Conservation (phyloP, 2,888 invertebrate genomes). For the Temnothorax rugatulus region DNA sequence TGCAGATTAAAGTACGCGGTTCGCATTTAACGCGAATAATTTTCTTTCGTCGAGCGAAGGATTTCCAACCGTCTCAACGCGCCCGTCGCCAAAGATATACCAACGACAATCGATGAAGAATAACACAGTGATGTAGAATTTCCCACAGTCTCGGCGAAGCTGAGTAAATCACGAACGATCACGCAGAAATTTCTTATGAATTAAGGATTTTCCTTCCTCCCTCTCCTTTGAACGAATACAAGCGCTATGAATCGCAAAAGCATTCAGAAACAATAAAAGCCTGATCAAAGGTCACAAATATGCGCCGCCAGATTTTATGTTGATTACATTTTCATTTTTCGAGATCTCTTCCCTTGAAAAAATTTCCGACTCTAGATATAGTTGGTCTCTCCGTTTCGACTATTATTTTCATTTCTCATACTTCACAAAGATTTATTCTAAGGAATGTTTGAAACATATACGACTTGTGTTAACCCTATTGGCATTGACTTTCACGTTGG, state of each 20-base stretch:
- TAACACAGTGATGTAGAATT: conserved; percentile 23
- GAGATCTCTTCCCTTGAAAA: not conserved
- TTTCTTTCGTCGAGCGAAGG: conserved; percentile 30
- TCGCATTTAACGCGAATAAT: conserved; percentile 46
- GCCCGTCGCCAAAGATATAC: conserved; percentile 3
- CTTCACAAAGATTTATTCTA: conserved; percentile 12
- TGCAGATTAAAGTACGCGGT: conserved; percentile 48
- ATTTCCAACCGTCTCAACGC: not conserved
- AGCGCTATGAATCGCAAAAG: not conserved
- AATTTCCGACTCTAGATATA: not conserved
- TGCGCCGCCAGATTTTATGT: not conserved
- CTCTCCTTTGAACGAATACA: not conserved
- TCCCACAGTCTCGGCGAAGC: conserved; percentile 16
- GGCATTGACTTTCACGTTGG: not conserved
- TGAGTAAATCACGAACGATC: conserved; percentile 33
- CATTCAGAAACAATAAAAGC: conserved; percentile 5
- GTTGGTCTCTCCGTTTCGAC: not conserved
- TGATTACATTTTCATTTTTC: conserved; percentile 14
- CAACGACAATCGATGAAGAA: conserved; percentile 14
- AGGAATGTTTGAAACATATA: not conserved
- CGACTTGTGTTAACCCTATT: not conserved
- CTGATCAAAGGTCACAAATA: not conserved
- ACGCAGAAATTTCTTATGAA: conserved; percentile 31
- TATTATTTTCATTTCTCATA: not conserved
- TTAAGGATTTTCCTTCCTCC: not conserved